Evolutionary conservation across 2,888 invertebrate species (phyloP), one percentile per base, ranked within the genome.

Genomic region (Marronus borbonicus): DNA sequence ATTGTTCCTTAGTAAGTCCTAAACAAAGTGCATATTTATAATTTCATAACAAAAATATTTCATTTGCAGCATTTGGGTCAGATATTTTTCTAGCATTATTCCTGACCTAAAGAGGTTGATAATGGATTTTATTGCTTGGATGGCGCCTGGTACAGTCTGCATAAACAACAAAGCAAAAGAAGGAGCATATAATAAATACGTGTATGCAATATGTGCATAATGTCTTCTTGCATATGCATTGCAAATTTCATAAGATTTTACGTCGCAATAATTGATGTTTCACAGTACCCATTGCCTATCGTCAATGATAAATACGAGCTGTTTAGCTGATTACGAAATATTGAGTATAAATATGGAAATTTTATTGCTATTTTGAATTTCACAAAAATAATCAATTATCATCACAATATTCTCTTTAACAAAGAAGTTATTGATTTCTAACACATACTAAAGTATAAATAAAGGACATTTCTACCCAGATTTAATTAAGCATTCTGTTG

Each of bases 71-170:
- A 28, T 31, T 62, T 28, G 14, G 62, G 62, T 31, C 62, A 28
- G 2, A 62, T 31, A 28, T 28, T 62, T 62, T 62, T 31, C 20
- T 28, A 5, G 31, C 12, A 4, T 28, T 31, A 62, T 31, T 62
- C n/a, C 14, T 62, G 62, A 62, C 5, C 31, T 62, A 28, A 31
- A 62, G 14, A 12, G 20, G 10, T 50, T 68, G 68, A 68, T 68
- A 50, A 50, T 66, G 39, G 39, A 68, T 50, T 68, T 68, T 68
- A 68, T 68, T 68, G 28, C 68, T n/a, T 28, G 10, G 4, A 28
- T 28, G 68, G 50, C 68, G 68, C 68, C 50, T 24, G 68, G 28
- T 68, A n/a, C 14, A 2, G 68, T 68, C 68, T 68, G 52, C 50
- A 68, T 68, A 68, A 68, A 28, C 68, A 68, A 24, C 50, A 24